Base-by-base conservation (phyloP, 2,797 vertebrate species). In the Sebastes trivittatus region DNA sequence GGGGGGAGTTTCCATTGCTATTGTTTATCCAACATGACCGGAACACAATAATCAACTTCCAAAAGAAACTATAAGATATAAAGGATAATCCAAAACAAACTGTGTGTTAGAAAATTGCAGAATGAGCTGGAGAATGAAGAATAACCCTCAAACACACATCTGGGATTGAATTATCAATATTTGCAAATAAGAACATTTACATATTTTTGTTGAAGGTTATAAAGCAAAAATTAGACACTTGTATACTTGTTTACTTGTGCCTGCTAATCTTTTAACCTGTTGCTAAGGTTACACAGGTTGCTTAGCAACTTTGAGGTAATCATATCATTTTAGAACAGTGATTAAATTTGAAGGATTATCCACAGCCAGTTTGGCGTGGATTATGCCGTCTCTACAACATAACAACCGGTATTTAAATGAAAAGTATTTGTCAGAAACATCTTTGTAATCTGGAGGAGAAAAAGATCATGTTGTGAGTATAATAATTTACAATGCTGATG, bases 251-350 rank as follows among this genome's bases (percentile, higher is more conserved):
- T 54, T 16, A 61, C 1, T 16, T 11, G 7, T 11, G 16, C 6
- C 38, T 42, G 29, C 23, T 59, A 7, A 34, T 54, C 13, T n/a
- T 59, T 32, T 4, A 64, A 30, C 54, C 7, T 2, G 34, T 67
- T 69, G 73, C 77, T 58, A 38, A 9, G 75, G 77, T 30, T 59
- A 54, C 58, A 5, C 54, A 14, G 58, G 71, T 75, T 69, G 36
- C 63, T 9, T 11, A 38, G 72, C 67, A 72, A 61, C 58, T 59
- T 27, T n/a, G 20, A 64, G 36, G 22, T n/a, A 38, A 63, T 29
- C 22, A 29, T 27, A 55, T 58, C 14, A 58, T 4, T 63, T 29
- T 25, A 68, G 55, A 38, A 32, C 20, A 56, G 42, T 11, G 22
- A 70, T 42, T 70, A 2, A 69, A 76, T 2, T 38, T 54, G 7